phyloP scores from a whole-genome alignment of 1,140 invertebrate species.

The Epicauta chinensis region DNA sequence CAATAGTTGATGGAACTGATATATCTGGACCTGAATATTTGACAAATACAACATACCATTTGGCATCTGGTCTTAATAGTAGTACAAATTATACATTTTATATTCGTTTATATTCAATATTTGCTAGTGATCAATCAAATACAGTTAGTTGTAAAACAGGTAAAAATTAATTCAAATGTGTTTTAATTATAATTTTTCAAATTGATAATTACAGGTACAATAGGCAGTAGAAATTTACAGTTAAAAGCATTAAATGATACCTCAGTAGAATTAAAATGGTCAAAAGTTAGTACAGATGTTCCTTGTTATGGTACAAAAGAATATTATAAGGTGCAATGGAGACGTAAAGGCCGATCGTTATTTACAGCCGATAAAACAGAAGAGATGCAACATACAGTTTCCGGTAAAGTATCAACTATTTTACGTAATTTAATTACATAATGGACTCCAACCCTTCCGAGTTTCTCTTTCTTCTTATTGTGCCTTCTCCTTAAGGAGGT shows the following conservation, averaged over 20 bases:
- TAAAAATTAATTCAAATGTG: constrained; percentile 31
- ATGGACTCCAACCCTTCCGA: too few relatives aligned
- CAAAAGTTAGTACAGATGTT: constrained; percentile 47
- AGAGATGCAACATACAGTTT: constrained; percentile 22
- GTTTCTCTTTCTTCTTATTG: too few relatives aligned
- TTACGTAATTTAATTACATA: neutral
- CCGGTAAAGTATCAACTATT: constrained; percentile 22
- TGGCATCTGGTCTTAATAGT: constrained; percentile 50
- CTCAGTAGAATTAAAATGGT: constrained; percentile 55
- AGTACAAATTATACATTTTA: constrained; percentile 65
- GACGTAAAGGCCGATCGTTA: constrained; percentile 43
- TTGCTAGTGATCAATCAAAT: constrained; percentile 56
- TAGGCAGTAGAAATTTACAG: constrained; percentile 49
- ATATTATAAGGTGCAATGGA: constrained; percentile 58
- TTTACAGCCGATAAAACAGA: constrained; percentile 24
- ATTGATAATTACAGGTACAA: constrained; percentile 47
- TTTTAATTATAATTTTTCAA: constrained; percentile 1
- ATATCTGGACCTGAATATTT: constrained; percentile 50
- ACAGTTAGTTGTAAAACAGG: constrained; percentile 56
- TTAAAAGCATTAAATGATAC: constrained; percentile 48
- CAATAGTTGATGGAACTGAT: constrained; percentile 34
- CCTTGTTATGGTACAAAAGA: constrained; percentile 52
- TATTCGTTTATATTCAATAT: constrained; percentile 53
- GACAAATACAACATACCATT: constrained; percentile 48
- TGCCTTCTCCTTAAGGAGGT: too few relatives aligned